A percentile compares a stretch with the other conserved stretches of the same genome.
Evolutionary conservation across 92 coral and sea anemone species (phyloP).

Genomic region (Phymanthus crucifer): DNA sequence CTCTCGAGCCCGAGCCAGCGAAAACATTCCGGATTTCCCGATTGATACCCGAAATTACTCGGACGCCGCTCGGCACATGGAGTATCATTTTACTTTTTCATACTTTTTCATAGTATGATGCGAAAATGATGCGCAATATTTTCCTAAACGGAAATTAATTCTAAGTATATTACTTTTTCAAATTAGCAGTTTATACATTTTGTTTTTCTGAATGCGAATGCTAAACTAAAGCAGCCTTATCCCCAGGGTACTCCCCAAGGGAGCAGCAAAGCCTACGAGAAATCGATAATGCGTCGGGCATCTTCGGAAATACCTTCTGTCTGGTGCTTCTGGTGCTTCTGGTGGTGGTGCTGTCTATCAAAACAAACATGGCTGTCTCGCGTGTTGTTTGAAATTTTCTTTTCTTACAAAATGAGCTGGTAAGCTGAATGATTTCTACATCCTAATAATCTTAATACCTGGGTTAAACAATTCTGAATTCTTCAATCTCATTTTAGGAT

Average conservation of each 20-base stretch:
- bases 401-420: conserved; percentile 26
- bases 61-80: background rate
- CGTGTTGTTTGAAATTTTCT: background rate
- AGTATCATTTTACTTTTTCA: background rate
- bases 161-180: too few species aligned
- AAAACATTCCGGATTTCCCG: background rate
- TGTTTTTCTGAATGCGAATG: too few species aligned
- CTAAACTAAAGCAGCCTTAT: too few species aligned
- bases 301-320: background rate
- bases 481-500: conserved; percentile 10
- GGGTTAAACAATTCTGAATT: background rate
- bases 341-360: too few species aligned
- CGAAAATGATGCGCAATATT: background rate
- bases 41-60: background rate
- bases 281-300: background rate
- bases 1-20: background rate
- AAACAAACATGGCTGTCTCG: background rate
- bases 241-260: too few species aligned
- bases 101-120: background rate
- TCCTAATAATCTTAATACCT: background rate
- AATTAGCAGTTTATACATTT: too few species aligned
- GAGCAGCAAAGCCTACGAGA: background rate
- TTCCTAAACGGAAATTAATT: background rate
- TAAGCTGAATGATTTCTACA: background rate
- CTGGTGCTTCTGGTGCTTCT: too few species aligned